These are phyloP conservation scores for Palaemon carinicauda DNA, from an alignment of 1,140 invertebrate genomes.

Conservation along the genomic window DNA sequence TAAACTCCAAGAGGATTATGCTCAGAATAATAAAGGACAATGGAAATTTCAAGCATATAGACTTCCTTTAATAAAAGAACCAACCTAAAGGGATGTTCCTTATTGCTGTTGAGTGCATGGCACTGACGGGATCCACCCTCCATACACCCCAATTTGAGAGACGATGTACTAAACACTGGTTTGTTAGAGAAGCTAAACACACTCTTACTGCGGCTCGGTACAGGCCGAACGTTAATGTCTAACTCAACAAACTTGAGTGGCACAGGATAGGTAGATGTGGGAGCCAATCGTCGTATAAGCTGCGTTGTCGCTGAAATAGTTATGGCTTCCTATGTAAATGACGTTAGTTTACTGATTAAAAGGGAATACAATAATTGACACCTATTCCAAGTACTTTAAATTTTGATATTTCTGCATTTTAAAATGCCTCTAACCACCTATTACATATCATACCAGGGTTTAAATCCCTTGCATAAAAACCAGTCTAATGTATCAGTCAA, in stretches of 20 bases:
- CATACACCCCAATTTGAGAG: slow-evolving; percentile 29
- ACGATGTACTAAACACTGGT: slow-evolving; percentile 31
- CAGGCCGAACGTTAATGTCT: slow-evolving; percentile 27
- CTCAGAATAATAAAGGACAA: too few species aligned
- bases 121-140: slow-evolving; percentile 32
- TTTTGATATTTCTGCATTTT: too few species aligned
- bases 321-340: background rate
- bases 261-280: slow-evolving; percentile 30
- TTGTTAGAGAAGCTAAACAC: slow-evolving; percentile 49
- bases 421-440: too few species aligned
- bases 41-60: too few species aligned
- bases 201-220: slow-evolving; percentile 12
- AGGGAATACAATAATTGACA: background rate
- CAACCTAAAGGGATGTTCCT: slow-evolving; percentile 48
- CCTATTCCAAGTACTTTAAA: too few species aligned
- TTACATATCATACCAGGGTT: too few species aligned
- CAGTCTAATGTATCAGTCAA: too few species aligned
- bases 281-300: slow-evolving; percentile 24
- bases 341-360: background rate
- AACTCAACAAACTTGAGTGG: slow-evolving; percentile 45
- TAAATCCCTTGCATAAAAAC: too few species aligned
- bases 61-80: background rate
- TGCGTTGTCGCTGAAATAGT: slow-evolving; percentile 31
- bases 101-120: slow-evolving; percentile 53
- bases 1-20: too few species aligned